phyloP scores from a whole-genome alignment of 2,888 invertebrate species.

The Ectemnius cavifrons region DNA sequence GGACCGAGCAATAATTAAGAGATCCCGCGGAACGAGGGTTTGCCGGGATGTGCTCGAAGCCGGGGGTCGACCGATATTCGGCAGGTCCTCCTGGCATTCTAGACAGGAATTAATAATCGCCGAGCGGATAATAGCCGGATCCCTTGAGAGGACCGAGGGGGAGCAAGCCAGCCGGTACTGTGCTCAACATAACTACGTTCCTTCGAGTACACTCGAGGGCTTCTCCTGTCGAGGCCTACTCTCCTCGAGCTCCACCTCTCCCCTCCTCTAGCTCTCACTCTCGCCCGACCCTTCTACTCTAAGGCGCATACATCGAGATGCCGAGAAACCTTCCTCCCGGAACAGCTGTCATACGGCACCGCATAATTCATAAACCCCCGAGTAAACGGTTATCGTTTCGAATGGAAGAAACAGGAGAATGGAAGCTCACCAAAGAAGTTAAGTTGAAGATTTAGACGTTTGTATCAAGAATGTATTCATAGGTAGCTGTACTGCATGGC shows the following conservation, averaged over 20 bases:
- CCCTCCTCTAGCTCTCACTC: too few species aligned
- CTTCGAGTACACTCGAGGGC: conserved; percentile 16
- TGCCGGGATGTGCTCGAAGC: conserved; percentile 34
- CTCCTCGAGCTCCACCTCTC: too few species aligned
- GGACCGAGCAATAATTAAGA: conserved; percentile 16
- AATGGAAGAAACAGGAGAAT: too few species aligned
- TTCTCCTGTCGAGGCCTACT: conserved; percentile 18
- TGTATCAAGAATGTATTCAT: too few species aligned
- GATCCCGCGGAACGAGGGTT: conserved; percentile 27
- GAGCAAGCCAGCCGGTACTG: neutral
- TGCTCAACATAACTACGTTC: conserved; percentile 34
- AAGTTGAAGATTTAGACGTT: too few species aligned
- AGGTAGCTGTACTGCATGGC: too few species aligned
- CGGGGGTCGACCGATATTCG: conserved; percentile 30
- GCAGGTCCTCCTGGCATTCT: conserved; percentile 47
- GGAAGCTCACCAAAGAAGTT: too few species aligned
- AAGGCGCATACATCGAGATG: too few species aligned
- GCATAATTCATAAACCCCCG: neutral
- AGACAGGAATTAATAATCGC: conserved; percentile 55
- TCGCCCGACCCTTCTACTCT: too few species aligned
- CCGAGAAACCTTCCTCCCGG: conserved; percentile 11
- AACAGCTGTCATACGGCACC: neutral
- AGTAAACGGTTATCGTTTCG: too few species aligned
- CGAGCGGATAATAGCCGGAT: conserved; percentile 52
- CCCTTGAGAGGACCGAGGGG: conserved; percentile 27